A percentile compares a stretch with the other conserved stretches of the same genome.
These are phyloP conservation scores for Probosciger aterrimus DNA, from an alignment of 2,113 vertebrate genomes.

Conservation along the genomic window DNA sequence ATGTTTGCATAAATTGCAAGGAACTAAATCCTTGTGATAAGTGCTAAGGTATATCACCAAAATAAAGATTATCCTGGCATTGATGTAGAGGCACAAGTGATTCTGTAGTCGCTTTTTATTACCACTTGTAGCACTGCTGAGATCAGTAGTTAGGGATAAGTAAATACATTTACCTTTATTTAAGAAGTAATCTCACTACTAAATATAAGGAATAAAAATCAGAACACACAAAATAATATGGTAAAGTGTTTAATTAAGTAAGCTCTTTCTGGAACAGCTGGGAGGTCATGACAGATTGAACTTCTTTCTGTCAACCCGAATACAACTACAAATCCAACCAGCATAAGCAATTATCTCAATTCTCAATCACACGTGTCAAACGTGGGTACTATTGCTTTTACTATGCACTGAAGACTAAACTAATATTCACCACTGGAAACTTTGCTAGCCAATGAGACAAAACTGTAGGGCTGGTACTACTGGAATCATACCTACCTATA, in stretches of 20 bases:
- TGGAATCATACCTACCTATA: neutral
- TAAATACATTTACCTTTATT: neutral
- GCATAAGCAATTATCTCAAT: neutral
- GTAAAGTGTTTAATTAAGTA: neutral
- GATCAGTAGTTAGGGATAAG: neutral
- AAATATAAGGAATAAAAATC: neutral
- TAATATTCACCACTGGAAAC: neutral
- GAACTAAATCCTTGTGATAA: neutral
- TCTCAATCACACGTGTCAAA: neutral
- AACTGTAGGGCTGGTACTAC: neutral
- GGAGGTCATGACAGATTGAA: neutral
- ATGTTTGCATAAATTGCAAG: neutral
- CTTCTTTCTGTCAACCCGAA: neutral
- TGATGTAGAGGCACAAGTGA: neutral
- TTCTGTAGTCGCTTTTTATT: neutral
- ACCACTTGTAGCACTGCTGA: neutral
- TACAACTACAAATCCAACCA: neutral
- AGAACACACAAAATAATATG: neutral
- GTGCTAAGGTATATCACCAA: neutral
- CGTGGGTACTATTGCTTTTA: fast-evolving
- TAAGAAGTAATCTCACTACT: neutral
- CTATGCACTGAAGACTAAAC: neutral
- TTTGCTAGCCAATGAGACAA: neutral
- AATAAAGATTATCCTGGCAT: neutral
- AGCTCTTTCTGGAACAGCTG: neutral